Evolutionary conservation across 2,797 vertebrate genomes (phyloP).

Genomic region (Syngnathus acus): DNA sequence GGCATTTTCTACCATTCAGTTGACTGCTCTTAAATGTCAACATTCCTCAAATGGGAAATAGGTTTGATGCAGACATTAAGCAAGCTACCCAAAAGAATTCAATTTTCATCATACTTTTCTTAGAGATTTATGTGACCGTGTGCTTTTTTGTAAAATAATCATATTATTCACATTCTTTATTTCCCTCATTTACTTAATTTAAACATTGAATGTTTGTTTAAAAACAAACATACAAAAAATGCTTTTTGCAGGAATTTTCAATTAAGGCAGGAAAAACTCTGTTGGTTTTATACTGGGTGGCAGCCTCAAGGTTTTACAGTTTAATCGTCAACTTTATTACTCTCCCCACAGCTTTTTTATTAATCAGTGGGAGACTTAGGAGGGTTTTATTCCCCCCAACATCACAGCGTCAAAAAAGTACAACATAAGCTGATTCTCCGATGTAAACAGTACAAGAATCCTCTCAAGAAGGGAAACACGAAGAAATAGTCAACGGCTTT

Average conservation of each 20-base stretch:
- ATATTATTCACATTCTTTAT: too few relatives aligned
- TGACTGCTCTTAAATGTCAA: too few relatives aligned
- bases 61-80: too few relatives aligned
- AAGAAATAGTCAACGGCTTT: neutral
- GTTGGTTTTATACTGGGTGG: slow-evolving; percentile 27
- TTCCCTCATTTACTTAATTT: too few relatives aligned
- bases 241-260: slow-evolving; percentile 2
- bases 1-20: too few relatives aligned
- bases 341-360: slow-evolving; percentile 33
- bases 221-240: neutral
- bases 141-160: too few relatives aligned
- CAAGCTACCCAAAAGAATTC: too few relatives aligned
- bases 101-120: too few relatives aligned
- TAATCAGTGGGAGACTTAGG: slow-evolving; percentile 40
- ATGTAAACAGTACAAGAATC: slow-evolving; percentile 12
- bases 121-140: too few relatives aligned
- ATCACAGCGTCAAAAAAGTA: slow-evolving; percentile 22
- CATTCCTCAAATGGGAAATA: too few relatives aligned
- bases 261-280: neutral
- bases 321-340: slow-evolving; percentile 47
- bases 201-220: neutral
- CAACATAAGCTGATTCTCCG: slow-evolving; percentile 18
- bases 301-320: slow-evolving; percentile 26
- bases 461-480: slow-evolving; percentile 6
- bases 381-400: slow-evolving; percentile 34